Percentiles rank a stretch among this genome's conserved stretches.
Evolutionary conservation across 2,888 invertebrate genomes (phyloP).

Genomic region (Empis stercorea): DNA sequence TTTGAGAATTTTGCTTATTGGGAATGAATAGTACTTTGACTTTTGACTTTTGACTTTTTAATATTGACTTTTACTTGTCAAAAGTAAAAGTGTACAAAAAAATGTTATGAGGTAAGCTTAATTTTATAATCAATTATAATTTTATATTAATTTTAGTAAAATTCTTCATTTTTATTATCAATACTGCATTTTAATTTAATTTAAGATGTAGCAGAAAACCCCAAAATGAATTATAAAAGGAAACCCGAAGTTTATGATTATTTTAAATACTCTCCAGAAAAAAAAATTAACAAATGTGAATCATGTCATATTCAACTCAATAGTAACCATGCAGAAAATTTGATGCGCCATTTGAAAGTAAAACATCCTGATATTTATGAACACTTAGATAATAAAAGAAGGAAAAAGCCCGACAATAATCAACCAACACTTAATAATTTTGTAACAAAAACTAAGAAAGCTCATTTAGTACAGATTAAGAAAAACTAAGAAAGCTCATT

Average conservation of each 20-base stretch:
- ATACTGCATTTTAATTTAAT: too few relatives aligned
- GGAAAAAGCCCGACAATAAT: too few relatives aligned
- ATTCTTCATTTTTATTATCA: background rate
- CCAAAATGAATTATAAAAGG: background rate
- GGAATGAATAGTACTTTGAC: too few relatives aligned
- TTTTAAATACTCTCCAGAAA: background rate
- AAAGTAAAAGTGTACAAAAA: background rate
- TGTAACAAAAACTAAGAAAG: too few relatives aligned
- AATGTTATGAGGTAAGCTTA: background rate
- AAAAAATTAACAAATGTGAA: background rate
- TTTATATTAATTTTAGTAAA: background rate
- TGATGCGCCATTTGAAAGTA: background rate
- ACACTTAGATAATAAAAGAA: too few relatives aligned
- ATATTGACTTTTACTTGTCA: background rate
- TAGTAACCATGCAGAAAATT: background rate
- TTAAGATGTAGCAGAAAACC: too few relatives aligned
- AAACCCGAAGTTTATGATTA: background rate
- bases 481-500: too few relatives aligned
- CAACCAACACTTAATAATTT: too few relatives aligned
- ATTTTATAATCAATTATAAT: background rate
- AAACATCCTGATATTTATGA: background rate
- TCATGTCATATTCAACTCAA: background rate
- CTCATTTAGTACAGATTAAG: too few relatives aligned
- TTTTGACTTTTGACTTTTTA: too few relatives aligned
- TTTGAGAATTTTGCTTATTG: too few relatives aligned